Evolutionary conservation across 2,797 vertebrate genomes (phyloP).

Genomic region (Glossophaga mutica): DNA sequence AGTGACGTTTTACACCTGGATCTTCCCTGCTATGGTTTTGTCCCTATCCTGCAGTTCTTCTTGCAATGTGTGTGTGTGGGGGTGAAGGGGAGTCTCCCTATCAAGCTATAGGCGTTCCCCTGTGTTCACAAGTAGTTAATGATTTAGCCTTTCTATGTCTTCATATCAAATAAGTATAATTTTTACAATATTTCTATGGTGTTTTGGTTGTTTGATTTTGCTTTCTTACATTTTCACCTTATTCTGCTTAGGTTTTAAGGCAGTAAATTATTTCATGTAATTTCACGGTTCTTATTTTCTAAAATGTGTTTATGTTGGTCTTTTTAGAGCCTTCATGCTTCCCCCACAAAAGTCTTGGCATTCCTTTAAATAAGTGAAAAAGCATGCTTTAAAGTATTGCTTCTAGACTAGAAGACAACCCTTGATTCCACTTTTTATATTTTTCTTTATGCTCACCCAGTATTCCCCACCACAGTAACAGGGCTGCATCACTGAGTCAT

Average conservation of each 20-base stretch:
- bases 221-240: background rate
- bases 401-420: background rate
- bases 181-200: background rate
- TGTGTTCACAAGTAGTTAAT: background rate
- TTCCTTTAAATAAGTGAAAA: background rate
- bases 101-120: background rate
- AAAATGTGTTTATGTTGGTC: background rate
- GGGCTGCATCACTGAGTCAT: background rate
- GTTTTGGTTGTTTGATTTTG: background rate
- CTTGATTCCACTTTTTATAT: background rate
- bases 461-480: background rate
- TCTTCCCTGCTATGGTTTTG: background rate
- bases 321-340: background rate
- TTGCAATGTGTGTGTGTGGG: background rate
- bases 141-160: background rate
- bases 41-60: background rate
- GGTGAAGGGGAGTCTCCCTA: background rate
- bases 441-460: background rate
- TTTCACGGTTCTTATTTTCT: background rate
- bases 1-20: background rate
- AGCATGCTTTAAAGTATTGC: background rate
- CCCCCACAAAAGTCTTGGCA: background rate
- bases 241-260: background rate
- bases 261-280: background rate
- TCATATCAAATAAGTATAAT: background rate